Evolutionary conservation across 2,888 invertebrate species (phyloP).

Genomic region (Quadroppia sp.): DNA sequence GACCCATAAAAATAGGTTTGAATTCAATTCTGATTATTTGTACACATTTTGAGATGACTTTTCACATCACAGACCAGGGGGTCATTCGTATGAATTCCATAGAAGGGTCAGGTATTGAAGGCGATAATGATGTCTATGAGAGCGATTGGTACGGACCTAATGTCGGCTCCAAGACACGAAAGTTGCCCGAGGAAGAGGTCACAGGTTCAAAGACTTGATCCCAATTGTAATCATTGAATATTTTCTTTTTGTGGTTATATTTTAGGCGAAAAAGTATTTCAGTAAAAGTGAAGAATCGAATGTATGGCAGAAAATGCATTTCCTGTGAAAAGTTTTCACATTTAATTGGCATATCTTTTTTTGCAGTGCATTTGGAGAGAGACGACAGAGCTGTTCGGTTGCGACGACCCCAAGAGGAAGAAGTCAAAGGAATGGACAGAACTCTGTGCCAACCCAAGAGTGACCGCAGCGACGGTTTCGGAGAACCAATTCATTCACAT

Average conservation of each 20-base stretch:
- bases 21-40: neutral
- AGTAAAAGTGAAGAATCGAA: neutral
- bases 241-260: neutral
- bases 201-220: too few relatives aligned
- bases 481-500: neutral
- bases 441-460: neutral
- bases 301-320: neutral
- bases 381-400: neutral
- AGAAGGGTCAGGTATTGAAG: neutral
- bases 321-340: too few relatives aligned
- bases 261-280: neutral
- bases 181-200: neutral
- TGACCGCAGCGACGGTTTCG: neutral
- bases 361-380: conserved; percentile 28
- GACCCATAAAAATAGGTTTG: conserved; percentile 3
- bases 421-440: neutral
- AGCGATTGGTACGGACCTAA: neutral
- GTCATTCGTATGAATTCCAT: neutral
- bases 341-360: neutral
- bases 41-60: too few relatives aligned
- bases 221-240: too few relatives aligned
- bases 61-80: too few relatives aligned
- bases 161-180: neutral
- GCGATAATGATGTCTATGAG: neutral
- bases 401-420: neutral